Evolutionary conservation across 2,888 invertebrate genomes (phyloP).

Genomic region (Melanostoma scalare): DNA sequence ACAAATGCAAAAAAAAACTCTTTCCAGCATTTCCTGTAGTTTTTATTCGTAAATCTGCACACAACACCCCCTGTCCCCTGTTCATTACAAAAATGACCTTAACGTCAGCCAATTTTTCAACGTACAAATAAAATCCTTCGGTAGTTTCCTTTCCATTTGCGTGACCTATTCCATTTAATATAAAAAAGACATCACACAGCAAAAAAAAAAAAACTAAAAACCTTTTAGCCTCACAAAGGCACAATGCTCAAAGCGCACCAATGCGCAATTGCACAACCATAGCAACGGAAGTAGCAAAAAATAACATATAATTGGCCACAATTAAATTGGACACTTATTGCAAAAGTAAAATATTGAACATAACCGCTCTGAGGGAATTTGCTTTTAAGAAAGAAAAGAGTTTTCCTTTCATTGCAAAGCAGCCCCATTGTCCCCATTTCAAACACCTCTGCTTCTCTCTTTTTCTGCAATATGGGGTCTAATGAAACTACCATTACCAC

Average conservation of each 20-base stretch:
- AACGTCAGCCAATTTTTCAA: neutral
- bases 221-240: neutral
- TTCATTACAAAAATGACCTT: slow-evolving; percentile 1
- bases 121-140: slow-evolving; percentile 30
- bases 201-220: slow-evolving; percentile 4
- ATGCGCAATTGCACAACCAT: slow-evolving; percentile 50
- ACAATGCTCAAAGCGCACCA: neutral
- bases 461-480: neutral
- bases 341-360: slow-evolving; percentile 70
- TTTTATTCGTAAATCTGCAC: too few species aligned
- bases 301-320: slow-evolving; percentile 63
- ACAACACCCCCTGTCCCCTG: neutral
- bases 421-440: slow-evolving; percentile 7
- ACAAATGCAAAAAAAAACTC: too few species aligned
- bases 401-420: slow-evolving; percentile 11
- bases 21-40: too few species aligned
- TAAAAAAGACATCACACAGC: neutral
- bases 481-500: neutral
- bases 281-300: slow-evolving; percentile 26
- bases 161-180: slow-evolving; percentile 42
- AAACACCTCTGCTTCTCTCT: neutral
- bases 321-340: slow-evolving; percentile 73
- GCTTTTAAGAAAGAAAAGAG: slow-evolving; percentile 11
- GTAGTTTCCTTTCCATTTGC: neutral
- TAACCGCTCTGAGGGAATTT: slow-evolving; percentile 54